Conservation (phyloP, 2,797 vertebrate species). For the Sebastolobus alascanus region DNA sequence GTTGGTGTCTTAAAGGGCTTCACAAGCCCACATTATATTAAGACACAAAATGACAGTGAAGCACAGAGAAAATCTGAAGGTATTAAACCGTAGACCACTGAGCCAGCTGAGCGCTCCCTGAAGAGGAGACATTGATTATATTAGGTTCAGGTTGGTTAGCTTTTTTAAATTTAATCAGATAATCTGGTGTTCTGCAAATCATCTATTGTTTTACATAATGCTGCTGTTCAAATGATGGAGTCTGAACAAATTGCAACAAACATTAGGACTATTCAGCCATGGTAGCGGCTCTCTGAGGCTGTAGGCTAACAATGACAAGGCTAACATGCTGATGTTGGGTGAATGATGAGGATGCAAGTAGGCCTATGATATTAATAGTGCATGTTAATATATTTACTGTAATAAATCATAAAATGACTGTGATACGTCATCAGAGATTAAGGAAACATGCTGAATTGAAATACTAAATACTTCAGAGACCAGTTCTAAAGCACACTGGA, state of each 20-base stretch:
- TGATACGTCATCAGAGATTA: too few relatives aligned
- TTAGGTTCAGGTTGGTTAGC: not conserved
- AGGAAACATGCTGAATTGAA: too few relatives aligned
- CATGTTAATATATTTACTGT: too few relatives aligned
- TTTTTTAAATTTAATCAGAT: not conserved
- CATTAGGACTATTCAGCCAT: too few relatives aligned
- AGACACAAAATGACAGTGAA: not conserved
- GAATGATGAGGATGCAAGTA: too few relatives aligned
- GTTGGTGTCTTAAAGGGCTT: not conserved
- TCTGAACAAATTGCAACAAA: too few relatives aligned
- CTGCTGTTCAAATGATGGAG: not conserved
- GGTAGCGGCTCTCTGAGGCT: not conserved
- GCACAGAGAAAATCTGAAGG: not conserved
- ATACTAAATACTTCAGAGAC: too few relatives aligned
- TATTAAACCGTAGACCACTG: not conserved
- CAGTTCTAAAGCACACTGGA: too few relatives aligned
- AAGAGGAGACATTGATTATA: not conserved
- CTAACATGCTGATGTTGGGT: not conserved
- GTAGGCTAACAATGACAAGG: not conserved
- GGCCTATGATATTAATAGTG: too few relatives aligned
- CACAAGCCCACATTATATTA: not conserved
- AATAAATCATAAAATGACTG: too few relatives aligned
- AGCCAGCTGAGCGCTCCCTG: not conserved
- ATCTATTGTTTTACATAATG: not conserved
- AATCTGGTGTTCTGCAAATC: not conserved